These are phyloP conservation scores for Oophaga pumilio DNA, from an alignment of 2,113 vertebrate genomes.

Conservation along the genomic window DNA sequence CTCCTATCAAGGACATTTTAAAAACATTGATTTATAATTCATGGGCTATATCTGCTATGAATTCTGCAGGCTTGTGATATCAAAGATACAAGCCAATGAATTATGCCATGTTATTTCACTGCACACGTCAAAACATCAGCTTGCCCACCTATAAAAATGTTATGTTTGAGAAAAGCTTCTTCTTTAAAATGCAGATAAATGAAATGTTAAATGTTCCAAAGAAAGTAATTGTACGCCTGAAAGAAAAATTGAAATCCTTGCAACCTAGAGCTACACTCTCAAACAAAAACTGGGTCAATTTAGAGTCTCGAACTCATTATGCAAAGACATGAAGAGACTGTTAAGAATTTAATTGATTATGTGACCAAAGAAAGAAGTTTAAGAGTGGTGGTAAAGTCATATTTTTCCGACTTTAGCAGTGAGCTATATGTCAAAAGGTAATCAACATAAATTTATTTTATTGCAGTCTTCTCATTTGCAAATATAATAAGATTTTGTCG, in stretches of 20 bases:
- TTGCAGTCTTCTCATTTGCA: background rate
- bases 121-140: slow-evolving; percentile 20
- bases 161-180: slow-evolving; percentile 5
- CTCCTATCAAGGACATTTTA: slow-evolving; percentile 51
- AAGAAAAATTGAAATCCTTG: slow-evolving; percentile 8
- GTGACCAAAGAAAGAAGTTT: slow-evolving; percentile 8
- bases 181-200: background rate
- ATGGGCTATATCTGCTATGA: slow-evolving; percentile 42
- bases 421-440: background rate
- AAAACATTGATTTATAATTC: slow-evolving; percentile 52
- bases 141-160: slow-evolving; percentile 18
- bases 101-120: slow-evolving; percentile 52
- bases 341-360: slow-evolving; percentile 4
- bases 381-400: background rate
- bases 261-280: background rate
- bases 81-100: slow-evolving; percentile 51
- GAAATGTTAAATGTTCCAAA: slow-evolving; percentile 24
- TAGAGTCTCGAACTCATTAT: background rate
- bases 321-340: background rate
- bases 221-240: slow-evolving; percentile 1
- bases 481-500: background rate
- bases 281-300: slow-evolving; percentile 28
- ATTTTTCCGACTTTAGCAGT: background rate
- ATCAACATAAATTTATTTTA: background rate
- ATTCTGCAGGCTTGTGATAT: slow-evolving; percentile 56